These are phyloP conservation scores for Columba janthina DNA, from an alignment of 2,113 vertebrate species.

Conservation along the genomic window DNA sequence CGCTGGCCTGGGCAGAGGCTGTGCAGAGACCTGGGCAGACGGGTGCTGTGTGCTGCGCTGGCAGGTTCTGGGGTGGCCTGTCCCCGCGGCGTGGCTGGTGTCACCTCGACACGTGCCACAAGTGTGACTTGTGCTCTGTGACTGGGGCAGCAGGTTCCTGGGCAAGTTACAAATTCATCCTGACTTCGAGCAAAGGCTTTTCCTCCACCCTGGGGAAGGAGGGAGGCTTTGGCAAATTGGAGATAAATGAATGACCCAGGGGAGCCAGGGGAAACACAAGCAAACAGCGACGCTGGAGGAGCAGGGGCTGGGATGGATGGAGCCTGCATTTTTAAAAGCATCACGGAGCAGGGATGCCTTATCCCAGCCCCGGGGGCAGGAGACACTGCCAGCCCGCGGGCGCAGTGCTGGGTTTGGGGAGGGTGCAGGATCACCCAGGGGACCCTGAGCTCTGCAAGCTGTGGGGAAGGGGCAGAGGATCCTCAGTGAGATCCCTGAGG, in stretches of 20 bases:
- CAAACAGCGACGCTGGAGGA: background rate
- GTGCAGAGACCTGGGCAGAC: background rate
- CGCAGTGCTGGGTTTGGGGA: background rate
- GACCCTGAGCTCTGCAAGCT: background rate
- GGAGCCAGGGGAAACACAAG: background rate
- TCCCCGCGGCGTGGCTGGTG: background rate
- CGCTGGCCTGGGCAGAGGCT: background rate
- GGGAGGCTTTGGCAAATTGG: slow-evolving; percentile 17
- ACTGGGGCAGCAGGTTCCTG: background rate
- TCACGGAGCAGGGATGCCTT: background rate
- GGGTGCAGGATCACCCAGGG: background rate
- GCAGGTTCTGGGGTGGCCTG: background rate
- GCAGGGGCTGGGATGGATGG: background rate
- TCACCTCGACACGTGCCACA: fast-evolving
- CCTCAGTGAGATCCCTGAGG: fast-evolving
- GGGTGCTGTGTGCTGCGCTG: fast-evolving
- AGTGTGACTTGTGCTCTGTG: background rate
- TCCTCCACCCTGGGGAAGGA: slow-evolving; percentile 2
- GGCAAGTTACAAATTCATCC: background rate
- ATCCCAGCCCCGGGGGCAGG: background rate
- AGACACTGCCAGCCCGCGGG: background rate
- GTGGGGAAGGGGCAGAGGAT: background rate
- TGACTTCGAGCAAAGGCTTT: slow-evolving; percentile 2
- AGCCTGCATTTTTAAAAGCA: slow-evolving; percentile 6
- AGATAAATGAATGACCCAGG: slow-evolving; percentile 31